Percentiles rank a stretch among this genome's conserved stretches.
These are phyloP conservation scores for Drosophila neonasuta DNA, from an alignment of 2,888 invertebrate genomes.

Conservation along the genomic window DNA sequence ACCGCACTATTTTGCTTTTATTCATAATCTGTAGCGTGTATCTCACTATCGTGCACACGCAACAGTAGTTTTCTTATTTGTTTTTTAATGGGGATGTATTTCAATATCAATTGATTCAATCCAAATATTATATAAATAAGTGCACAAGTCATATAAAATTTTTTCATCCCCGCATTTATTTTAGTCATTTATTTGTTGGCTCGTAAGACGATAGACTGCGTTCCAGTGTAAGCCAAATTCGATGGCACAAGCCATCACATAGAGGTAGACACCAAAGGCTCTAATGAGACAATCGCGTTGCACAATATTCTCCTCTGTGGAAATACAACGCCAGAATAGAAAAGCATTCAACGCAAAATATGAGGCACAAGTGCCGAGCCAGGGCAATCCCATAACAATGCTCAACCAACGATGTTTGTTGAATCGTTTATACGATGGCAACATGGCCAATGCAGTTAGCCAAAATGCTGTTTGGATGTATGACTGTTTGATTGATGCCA, in stretches of 20 bases:
- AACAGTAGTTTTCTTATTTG: too few species aligned
- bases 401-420: too few species aligned
- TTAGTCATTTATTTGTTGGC: background rate
- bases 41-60: too few species aligned
- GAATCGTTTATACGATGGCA: background rate
- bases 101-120: background rate
- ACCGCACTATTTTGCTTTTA: too few species aligned
- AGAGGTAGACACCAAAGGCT: background rate
- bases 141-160: background rate
- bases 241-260: constrained; percentile 1
- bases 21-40: too few species aligned
- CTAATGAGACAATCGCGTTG: background rate
- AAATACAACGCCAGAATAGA: background rate
- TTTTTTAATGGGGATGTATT: background rate
- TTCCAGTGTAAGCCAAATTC: constrained; percentile 13
- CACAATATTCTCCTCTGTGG: background rate
- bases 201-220: background rate
- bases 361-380: background rate
- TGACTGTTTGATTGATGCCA: background rate
- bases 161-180: background rate
- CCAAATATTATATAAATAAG: background rate
- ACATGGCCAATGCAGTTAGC: background rate
- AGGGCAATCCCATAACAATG: background rate
- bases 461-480: background rate
- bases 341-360: background rate